Percentiles rank a stretch among this genome's conserved stretches.
Conservation (phyloP, 2,797 vertebrate species). For the Neosalanx taihuensis region DNA sequence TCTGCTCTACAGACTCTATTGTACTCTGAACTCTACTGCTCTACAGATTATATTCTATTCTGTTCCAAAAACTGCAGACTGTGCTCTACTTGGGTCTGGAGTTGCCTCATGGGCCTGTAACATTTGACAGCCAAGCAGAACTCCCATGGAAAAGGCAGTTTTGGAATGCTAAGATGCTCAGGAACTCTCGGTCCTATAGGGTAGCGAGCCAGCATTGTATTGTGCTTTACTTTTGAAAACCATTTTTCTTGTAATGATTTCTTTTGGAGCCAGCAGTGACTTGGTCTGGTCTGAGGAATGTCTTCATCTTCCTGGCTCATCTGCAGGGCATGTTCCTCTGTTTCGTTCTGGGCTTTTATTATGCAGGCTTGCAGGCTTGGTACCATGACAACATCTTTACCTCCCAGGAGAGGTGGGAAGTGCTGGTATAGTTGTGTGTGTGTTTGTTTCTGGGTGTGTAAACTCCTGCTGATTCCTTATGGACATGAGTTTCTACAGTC, state of each 20-base stretch:
- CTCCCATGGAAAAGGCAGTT: neutral
- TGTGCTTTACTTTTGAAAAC: slow-evolving; percentile 47
- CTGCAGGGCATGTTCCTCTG: slow-evolving; percentile 32
- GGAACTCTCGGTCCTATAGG: slow-evolving; percentile 27
- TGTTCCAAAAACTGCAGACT: no score
- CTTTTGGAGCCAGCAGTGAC: slow-evolving; percentile 42
- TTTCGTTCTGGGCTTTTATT: slow-evolving; percentile 42
- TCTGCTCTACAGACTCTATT: no score
- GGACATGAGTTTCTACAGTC: neutral
- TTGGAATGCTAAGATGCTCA: slow-evolving; percentile 39
- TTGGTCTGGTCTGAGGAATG: slow-evolving; percentile 51
- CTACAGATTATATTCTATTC: no score
- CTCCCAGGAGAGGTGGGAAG: neutral
- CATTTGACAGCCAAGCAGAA: neutral
- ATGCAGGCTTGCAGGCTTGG: slow-evolving; percentile 13
- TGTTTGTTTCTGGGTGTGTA: neutral
- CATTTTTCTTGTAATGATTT: slow-evolving; percentile 47
- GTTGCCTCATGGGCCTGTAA: no score
- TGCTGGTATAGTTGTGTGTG: neutral
- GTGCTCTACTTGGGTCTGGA: no score
- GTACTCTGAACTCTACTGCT: no score
- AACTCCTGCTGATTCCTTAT: slow-evolving; percentile 4
- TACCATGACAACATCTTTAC: slow-evolving; percentile 8
- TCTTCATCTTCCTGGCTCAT: slow-evolving; percentile 35
- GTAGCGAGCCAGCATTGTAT: slow-evolving; percentile 35